These are phyloP conservation scores for Cancer borealis DNA, from an alignment of 2,888 invertebrate genomes.

Conservation along the genomic window DNA sequence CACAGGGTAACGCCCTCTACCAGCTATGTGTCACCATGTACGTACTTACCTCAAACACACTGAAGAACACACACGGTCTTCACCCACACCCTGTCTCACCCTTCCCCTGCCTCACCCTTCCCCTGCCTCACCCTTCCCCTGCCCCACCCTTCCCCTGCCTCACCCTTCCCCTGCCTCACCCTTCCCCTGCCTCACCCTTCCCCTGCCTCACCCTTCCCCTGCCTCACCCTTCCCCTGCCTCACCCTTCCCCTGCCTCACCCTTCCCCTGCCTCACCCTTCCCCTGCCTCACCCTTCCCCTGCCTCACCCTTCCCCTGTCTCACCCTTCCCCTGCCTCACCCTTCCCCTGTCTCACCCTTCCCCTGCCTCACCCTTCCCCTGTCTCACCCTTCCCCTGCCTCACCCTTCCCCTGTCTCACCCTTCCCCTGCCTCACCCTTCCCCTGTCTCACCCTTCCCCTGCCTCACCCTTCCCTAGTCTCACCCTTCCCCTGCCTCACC, in stretches of 20 bases:
- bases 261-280: too few relatives aligned
- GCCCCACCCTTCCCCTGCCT: neutral
- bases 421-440: neutral
- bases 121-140: neutral
- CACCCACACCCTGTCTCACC: neutral
- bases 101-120: neutral
- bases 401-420: neutral
- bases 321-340: neutral
- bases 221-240: neutral
- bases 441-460: neutral
- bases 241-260: neutral
- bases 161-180: too few relatives aligned
- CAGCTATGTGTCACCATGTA: neutral
- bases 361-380: neutral
- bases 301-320: neutral
- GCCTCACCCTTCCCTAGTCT: neutral
- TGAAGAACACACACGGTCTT: neutral
- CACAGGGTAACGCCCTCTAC: conserved; percentile 23
- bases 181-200: too few relatives aligned
- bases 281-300: neutral
- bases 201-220: too few relatives aligned
- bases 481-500: neutral
- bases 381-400: too few relatives aligned
- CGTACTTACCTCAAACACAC: neutral
- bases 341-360: neutral